These are phyloP conservation scores for Diabrotica undecimpunctata DNA, from an alignment of 1,140 invertebrate species.

Conservation along the genomic window DNA sequence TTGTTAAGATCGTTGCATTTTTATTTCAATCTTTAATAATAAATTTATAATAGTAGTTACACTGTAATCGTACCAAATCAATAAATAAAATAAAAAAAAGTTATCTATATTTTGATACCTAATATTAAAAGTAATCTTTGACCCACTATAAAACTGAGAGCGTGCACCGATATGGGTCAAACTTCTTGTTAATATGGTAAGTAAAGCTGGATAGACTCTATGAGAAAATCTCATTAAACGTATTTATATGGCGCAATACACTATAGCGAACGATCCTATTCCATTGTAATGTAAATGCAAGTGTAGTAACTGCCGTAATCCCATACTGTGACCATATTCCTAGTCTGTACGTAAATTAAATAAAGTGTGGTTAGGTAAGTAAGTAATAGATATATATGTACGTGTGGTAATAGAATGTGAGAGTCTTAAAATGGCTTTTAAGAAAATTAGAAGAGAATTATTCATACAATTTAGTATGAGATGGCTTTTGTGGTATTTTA, in stretches of 20 bases:
- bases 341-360: not conserved
- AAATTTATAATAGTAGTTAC: too few relatives aligned
- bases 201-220: not conserved
- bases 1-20: too few relatives aligned
- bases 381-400: not conserved
- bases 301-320: not conserved
- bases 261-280: not conserved
- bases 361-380: not conserved
- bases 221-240: not conserved
- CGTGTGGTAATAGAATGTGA: conserved; percentile 2
- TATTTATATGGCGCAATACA: not conserved
- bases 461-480: not conserved
- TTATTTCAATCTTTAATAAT: too few relatives aligned
- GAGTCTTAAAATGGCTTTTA: not conserved
- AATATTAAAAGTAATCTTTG: too few relatives aligned
- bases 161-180: too few relatives aligned
- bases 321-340: conserved; percentile 1
- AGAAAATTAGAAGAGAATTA: conserved; percentile 3
- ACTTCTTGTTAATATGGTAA: not conserved
- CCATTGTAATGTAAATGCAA: conserved; percentile 2
- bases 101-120: too few relatives aligned
- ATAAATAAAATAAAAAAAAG: too few relatives aligned
- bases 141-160: too few relatives aligned
- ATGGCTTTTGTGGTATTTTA: not conserved
- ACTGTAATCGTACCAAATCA: too few relatives aligned